Percentiles rank a stretch among this genome's conserved stretches.
These are phyloP conservation scores for Acrobasis consociella DNA, from an alignment of 2,888 invertebrate genomes.

Conservation along the genomic window DNA sequence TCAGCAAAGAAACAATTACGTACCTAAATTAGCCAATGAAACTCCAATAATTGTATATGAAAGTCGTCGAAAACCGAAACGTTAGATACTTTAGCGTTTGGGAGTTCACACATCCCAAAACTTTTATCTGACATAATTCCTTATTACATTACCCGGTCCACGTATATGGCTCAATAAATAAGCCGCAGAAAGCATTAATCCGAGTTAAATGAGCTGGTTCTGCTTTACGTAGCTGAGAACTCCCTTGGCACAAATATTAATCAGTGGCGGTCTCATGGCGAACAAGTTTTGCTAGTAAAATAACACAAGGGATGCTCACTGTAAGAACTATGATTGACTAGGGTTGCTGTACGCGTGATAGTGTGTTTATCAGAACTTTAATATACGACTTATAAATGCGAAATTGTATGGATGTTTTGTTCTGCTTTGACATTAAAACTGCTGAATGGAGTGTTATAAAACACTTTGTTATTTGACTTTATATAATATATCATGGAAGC, in stretches of 20 bases:
- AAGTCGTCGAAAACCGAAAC: constrained; percentile 8
- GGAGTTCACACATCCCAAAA: constrained; percentile 31
- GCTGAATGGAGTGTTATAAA: too few relatives aligned
- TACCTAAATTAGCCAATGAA: too few relatives aligned
- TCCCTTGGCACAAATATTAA: constrained; percentile 47
- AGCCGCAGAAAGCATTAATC: constrained; percentile 50
- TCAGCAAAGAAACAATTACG: neutral
- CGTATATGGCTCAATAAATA: constrained; percentile 47
- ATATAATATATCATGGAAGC: too few relatives aligned
- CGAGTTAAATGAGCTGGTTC: constrained; percentile 57
- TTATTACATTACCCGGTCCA: constrained; percentile 41
- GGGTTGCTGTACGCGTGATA: neutral
- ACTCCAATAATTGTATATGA: neutral
- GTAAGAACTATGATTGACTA: constrained; percentile 43
- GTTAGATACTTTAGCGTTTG: neutral
- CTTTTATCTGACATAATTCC: constrained; percentile 36
- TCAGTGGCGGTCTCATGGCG: constrained; percentile 35
- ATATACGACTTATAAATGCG: too few relatives aligned
- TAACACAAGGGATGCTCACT: constrained; percentile 39
- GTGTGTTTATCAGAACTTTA: neutral
- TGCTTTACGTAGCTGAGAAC: constrained; percentile 28
- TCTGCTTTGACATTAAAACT: too few relatives aligned
- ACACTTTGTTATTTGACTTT: too few relatives aligned
- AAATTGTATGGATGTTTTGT: too few relatives aligned
- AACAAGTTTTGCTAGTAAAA: constrained; percentile 47